A percentile compares a stretch with the other conserved stretches of the same genome.
phyloP scores from a whole-genome alignment of 2,113 vertebrate species.

The Eretmochelys imbricata region DNA sequence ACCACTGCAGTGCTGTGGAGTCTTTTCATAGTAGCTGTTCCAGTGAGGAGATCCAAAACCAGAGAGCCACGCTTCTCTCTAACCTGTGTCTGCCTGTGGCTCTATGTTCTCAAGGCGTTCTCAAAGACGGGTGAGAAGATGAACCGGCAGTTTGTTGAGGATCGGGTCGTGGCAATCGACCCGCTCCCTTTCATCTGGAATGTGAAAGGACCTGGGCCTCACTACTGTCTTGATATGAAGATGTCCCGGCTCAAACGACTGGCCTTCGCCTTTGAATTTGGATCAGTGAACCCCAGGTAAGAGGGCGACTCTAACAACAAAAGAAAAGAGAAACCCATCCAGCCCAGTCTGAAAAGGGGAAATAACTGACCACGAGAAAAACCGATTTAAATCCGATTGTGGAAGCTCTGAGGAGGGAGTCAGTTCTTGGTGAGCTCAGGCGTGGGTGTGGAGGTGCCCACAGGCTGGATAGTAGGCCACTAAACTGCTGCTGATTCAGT shows the following conservation, averaged over 20 bases:
- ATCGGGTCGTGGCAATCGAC: neutral
- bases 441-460: neutral
- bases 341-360: neutral
- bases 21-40: neutral
- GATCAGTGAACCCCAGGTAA: conserved; percentile 4
- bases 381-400: neutral
- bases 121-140: neutral
- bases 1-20: rapidly evolving
- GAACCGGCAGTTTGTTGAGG: neutral
- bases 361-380: neutral
- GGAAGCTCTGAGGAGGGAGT: neutral
- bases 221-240: neutral
- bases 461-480: neutral
- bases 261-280: conserved; percentile 29
- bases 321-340: neutral
- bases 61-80: neutral
- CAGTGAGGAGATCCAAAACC: neutral
- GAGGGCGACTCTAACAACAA: neutral
- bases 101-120: neutral
- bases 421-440: neutral
- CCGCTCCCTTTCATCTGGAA: neutral
- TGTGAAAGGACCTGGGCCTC: neutral
- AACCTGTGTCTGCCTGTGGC: neutral
- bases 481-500: neutral
- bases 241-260: conserved; percentile 30